Conservation (phyloP, 2,113 vertebrate species). For the Lophochroa leadbeateri region DNA sequence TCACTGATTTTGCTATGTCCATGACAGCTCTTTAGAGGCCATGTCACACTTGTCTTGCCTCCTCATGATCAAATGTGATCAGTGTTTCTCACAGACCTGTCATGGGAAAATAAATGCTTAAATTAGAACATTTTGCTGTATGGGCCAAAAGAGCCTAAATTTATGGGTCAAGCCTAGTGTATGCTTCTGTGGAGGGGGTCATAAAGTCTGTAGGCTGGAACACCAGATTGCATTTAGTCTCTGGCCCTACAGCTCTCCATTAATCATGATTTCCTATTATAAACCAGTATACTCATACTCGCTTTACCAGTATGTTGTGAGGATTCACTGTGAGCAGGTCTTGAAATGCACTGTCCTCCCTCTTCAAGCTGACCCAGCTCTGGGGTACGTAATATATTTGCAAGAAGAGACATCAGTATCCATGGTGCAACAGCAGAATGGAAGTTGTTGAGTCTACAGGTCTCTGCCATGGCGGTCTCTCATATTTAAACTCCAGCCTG, state of each 20-base stretch:
- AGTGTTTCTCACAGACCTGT: background rate
- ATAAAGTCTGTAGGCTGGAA: background rate
- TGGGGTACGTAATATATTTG: rapidly evolving
- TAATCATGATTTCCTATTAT: background rate
- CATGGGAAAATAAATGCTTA: background rate
- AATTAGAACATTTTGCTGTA: background rate
- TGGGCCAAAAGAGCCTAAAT: background rate
- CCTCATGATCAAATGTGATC: background rate
- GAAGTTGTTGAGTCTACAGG: rapidly evolving
- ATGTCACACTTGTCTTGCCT: background rate
- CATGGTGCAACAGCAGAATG: background rate
- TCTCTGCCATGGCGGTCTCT: rapidly evolving
- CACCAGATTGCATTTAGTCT: background rate
- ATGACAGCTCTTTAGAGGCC: background rate
- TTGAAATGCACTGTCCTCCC: background rate
- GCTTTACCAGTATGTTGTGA: background rate
- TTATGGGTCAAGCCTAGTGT: background rate
- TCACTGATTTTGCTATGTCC: background rate
- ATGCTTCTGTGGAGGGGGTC: background rate
- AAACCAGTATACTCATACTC: background rate
- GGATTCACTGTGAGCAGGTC: background rate
- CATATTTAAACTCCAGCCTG: background rate
- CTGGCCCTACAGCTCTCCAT: background rate
- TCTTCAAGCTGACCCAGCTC: background rate
- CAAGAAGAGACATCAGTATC: background rate